Evolutionary conservation across 1,140 invertebrate species (phyloP).

Genomic region (Drosophila setifemur): DNA sequence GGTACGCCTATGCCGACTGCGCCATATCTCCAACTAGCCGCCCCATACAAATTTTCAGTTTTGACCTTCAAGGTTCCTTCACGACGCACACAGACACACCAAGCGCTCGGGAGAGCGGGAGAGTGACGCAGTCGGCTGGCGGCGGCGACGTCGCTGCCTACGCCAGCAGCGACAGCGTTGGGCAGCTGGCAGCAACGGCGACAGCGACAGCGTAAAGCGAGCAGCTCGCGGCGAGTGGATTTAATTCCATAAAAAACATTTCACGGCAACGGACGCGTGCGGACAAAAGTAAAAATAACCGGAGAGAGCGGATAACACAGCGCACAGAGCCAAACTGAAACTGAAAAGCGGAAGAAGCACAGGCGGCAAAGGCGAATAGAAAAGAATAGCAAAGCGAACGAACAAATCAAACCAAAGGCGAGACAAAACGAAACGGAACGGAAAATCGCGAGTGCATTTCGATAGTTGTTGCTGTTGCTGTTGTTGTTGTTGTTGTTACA

Average conservation of each 20-base stretch:
- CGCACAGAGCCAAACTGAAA: conserved; percentile 4
- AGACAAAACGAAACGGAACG: no score
- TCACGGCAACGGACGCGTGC: conserved; percentile 76
- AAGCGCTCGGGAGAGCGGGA: background rate
- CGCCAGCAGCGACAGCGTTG: conserved; percentile 13
- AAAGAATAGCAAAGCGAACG: conserved; percentile 22
- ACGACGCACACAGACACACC: conserved; percentile 57
- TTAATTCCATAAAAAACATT: conserved; percentile 80
- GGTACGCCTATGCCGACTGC: conserved; percentile 6
- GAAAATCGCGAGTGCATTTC: no score
- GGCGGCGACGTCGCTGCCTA: conserved; percentile 9
- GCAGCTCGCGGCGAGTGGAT: conserved; percentile 54
- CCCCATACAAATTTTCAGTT: conserved; percentile 79
- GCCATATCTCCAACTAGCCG: conserved; percentile 46
- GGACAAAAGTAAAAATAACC: conserved; percentile 60
- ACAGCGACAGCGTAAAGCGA: conserved; percentile 41
- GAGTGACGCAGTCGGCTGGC: background rate
- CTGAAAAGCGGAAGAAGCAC: conserved; percentile 26
- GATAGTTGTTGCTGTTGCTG: no score
- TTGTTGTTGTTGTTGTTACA: no score
- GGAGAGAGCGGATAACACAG: conserved; percentile 14
- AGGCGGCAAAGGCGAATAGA: conserved; percentile 31
- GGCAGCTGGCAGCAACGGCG: conserved; percentile 10
- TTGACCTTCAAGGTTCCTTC: conserved; percentile 83
- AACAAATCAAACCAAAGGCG: no score